These are phyloP conservation scores for Caloenas nicobarica DNA, from an alignment of 2,113 vertebrate species.

Conservation along the genomic window DNA sequence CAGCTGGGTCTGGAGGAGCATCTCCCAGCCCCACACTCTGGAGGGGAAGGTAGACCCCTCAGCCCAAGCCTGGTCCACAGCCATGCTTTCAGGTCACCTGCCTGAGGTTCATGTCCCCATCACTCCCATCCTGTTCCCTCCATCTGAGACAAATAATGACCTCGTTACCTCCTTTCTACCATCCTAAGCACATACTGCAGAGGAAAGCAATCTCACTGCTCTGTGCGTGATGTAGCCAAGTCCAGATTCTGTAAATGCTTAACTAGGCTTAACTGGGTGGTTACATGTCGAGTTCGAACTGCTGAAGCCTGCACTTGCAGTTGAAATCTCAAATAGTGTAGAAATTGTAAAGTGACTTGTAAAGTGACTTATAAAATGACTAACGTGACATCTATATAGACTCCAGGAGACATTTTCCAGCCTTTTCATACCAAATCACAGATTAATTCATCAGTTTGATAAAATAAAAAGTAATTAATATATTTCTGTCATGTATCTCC, in stretches of 20 bases:
- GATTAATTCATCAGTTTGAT: conserved; percentile 62
- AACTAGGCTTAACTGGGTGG: background rate
- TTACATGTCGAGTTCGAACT: background rate
- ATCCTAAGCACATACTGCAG: background rate
- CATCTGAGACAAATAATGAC: background rate
- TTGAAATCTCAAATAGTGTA: conserved; percentile 18
- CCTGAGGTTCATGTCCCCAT: background rate
- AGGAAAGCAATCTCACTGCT: background rate
- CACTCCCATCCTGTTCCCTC: background rate
- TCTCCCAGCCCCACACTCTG: fast-evolving
- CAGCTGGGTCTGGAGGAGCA: fast-evolving
- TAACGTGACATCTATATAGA: conserved; percentile 24
- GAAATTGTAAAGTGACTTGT: conserved; percentile 2
- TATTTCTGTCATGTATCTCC: conserved; percentile 55
- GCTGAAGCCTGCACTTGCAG: background rate
- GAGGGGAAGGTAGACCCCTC: too few relatives aligned
- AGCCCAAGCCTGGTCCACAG: background rate
- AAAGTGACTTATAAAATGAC: conserved; percentile 25
- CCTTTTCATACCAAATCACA: conserved; percentile 36
- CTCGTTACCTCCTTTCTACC: background rate
- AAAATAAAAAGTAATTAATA: conserved; percentile 68
- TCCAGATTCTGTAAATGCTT: background rate
- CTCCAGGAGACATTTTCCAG: conserved; percentile 37
- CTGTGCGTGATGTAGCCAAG: fast-evolving
- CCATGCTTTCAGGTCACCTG: background rate